Percentiles rank a stretch among this genome's conserved stretches.
Evolutionary conservation across 2,113 vertebrate genomes (phyloP).

Genomic region (Sylvilagus bachmani): DNA sequence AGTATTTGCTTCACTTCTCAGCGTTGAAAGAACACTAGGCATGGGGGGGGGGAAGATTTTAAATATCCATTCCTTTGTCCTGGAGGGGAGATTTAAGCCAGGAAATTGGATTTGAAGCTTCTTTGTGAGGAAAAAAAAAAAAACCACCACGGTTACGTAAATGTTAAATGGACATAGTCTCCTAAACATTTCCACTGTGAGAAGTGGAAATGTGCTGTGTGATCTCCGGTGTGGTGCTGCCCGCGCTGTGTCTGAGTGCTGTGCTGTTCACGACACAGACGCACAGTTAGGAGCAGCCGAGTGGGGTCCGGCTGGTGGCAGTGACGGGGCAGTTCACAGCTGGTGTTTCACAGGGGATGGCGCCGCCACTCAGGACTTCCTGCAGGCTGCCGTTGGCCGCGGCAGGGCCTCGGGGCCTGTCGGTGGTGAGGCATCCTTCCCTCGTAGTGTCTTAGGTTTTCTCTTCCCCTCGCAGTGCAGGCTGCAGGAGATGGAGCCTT

Average conservation of each 20-base stretch:
- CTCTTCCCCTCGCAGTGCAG: conserved; percentile 49
- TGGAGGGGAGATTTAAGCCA: neutral
- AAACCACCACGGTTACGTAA: conserved; percentile 9
- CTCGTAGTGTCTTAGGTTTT: conserved; percentile 45
- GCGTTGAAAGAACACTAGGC: neutral
- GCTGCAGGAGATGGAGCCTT: conserved; percentile 6
- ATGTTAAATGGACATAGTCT: neutral
- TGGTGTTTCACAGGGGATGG: neutral
- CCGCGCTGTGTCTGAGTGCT: neutral
- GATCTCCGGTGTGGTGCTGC: neutral
- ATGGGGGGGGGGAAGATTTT: neutral
- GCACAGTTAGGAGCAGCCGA: neutral
- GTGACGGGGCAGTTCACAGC: neutral
- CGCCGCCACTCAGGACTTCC: neutral
- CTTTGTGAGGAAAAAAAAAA: conserved; percentile 44
- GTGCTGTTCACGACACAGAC: neutral
- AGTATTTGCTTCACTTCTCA: neutral
- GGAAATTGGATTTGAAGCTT: conserved; percentile 43
- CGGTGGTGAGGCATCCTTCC: conserved; percentile 59
- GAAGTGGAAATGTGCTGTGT: neutral
- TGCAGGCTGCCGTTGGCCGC: neutral
- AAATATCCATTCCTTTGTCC: conserved; percentile 5
- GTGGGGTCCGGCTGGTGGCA: neutral
- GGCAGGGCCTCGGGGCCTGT: neutral
- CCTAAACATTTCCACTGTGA: conserved; percentile 42